phyloP scores from a whole-genome alignment of 2,113 vertebrate genomes.

The Chloroceryle aenea region DNA sequence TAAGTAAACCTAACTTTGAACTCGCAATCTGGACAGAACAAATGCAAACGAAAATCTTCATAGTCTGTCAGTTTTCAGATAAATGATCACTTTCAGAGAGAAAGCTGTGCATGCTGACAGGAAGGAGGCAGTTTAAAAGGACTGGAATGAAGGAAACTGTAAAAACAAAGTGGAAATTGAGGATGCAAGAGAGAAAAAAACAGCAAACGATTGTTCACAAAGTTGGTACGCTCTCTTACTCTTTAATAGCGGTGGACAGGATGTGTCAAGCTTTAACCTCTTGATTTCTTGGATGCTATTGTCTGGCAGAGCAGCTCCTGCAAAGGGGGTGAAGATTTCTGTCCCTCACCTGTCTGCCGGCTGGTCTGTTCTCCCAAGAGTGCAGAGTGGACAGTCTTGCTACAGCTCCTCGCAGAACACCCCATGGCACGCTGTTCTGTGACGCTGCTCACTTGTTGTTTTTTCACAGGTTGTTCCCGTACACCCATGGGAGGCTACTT shows the following conservation, averaged over 20 bases:
- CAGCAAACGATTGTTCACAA: slow-evolving; percentile 25
- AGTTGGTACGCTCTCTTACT: slow-evolving; percentile 38
- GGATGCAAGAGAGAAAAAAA: slow-evolving; percentile 34
- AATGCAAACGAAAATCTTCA: slow-evolving; percentile 15
- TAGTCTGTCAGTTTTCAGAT: slow-evolving; percentile 44
- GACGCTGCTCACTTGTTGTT: not conserved
- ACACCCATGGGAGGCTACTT: not conserved
- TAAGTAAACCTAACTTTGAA: slow-evolving; percentile 81
- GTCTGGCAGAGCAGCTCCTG: not conserved
- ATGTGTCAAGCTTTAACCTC: slow-evolving; percentile 40
- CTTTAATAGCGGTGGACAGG: slow-evolving; percentile 41
- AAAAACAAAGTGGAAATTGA: slow-evolving; percentile 59
- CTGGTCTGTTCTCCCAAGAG: slow-evolving; percentile 11
- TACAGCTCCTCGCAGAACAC: not conserved
- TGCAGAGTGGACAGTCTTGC: not conserved
- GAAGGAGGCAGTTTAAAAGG: slow-evolving; percentile 69
- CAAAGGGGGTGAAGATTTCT: not conserved
- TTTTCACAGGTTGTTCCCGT: slow-evolving; percentile 21
- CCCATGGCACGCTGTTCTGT: not conserved
- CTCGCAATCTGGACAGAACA: slow-evolving; percentile 50
- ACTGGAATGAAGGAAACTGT: slow-evolving; percentile 58
- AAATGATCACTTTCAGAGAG: slow-evolving; percentile 25
- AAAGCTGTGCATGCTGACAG: slow-evolving; percentile 54
- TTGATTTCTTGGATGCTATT: not conserved
- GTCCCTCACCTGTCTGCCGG: slow-evolving; percentile 3